These are phyloP conservation scores for Vireo griseus DNA, from an alignment of 2,797 vertebrate species.

Conservation along the genomic window DNA sequence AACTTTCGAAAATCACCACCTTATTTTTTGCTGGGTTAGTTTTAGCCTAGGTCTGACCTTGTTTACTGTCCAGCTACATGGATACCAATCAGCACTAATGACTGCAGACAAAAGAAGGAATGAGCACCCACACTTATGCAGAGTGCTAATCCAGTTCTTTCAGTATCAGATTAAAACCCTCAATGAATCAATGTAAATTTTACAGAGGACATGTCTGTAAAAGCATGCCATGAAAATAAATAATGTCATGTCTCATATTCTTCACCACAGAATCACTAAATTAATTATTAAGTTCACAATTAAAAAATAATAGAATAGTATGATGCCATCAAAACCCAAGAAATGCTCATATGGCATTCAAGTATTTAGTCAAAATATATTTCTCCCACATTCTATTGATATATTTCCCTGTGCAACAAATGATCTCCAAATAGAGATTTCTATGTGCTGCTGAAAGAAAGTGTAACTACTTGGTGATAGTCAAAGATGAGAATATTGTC, in stretches of 20 bases:
- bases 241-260: neutral
- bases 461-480: neutral
- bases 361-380: neutral
- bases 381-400: neutral
- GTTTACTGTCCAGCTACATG: neutral
- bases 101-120: neutral
- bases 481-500: neutral
- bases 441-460: neutral
- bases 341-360: neutral
- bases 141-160: neutral
- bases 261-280: neutral
- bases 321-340: neutral
- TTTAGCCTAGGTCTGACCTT: neutral
- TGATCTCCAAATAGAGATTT: neutral
- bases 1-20: accelerated
- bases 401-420: neutral
- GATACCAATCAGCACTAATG: neutral
- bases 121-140: neutral
- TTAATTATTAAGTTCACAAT: neutral
- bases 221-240: neutral
- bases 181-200: neutral
- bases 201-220: neutral
- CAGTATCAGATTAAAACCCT: neutral
- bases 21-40: neutral
- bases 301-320: neutral